A percentile compares a stretch with the other conserved stretches of the same genome.
Conservation (phyloP, 2,888 invertebrate species). For the Synanthedon tipuliformis region DNA sequence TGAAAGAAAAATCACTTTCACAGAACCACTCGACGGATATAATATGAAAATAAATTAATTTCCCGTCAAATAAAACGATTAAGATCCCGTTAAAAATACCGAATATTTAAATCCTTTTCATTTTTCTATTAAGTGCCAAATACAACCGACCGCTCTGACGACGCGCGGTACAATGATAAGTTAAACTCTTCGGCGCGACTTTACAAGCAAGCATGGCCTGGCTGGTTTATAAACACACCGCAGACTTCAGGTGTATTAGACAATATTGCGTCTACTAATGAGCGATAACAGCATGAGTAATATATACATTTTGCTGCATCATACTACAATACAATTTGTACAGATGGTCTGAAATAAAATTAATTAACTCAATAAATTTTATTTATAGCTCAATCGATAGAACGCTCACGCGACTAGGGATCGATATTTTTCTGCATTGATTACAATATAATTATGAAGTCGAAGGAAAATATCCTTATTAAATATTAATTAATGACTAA, state of each 20-base stretch:
- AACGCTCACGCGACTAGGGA: too few relatives aligned
- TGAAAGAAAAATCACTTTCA: background rate
- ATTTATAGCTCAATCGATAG: too few relatives aligned
- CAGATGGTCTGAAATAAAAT: too few relatives aligned
- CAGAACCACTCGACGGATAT: background rate
- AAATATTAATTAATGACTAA: too few relatives aligned
- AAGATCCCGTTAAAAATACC: background rate
- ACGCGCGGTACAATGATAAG: conserved; percentile 42
- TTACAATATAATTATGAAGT: too few relatives aligned
- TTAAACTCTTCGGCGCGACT: background rate
- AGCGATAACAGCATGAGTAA: background rate
- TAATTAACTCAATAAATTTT: too few relatives aligned
- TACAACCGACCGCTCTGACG: conserved; percentile 17
- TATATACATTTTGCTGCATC: background rate
- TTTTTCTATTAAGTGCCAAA: background rate
- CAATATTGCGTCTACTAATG: background rate
- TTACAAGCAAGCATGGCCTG: background rate
- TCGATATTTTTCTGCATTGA: too few relatives aligned
- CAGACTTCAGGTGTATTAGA: background rate
- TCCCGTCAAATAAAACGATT: background rate
- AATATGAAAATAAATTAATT: background rate
- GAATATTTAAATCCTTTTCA: background rate
- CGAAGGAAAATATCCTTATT: too few relatives aligned
- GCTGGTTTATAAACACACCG: background rate
- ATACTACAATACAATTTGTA: background rate